These are phyloP conservation scores for Pedetes capensis DNA, from an alignment of 2,113 vertebrate genomes.

Conservation along the genomic window DNA sequence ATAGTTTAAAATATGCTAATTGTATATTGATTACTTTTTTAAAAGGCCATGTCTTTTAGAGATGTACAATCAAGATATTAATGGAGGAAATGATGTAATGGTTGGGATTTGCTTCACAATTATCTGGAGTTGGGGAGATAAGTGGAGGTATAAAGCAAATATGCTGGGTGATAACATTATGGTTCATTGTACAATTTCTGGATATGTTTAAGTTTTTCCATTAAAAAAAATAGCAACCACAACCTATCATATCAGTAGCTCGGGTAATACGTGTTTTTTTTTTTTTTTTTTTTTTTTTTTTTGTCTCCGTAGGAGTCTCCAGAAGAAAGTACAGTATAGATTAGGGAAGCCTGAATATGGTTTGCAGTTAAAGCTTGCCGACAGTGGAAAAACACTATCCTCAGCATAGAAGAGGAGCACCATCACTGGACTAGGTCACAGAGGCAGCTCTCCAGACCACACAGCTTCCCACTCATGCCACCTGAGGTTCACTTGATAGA, in stretches of 20 bases:
- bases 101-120: neutral
- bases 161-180: neutral
- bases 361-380: neutral
- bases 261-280: neutral
- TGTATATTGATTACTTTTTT: neutral
- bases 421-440: neutral
- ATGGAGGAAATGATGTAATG: neutral
- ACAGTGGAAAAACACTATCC: neutral
- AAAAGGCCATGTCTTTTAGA: neutral
- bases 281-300: too few relatives aligned
- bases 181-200: neutral
- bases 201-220: neutral
- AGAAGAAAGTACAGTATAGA: neutral
- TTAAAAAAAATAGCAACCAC: neutral
- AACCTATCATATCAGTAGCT: neutral
- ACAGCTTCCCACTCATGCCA: neutral
- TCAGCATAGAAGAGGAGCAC: neutral
- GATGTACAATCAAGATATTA: neutral
- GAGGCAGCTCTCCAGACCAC: neutral
- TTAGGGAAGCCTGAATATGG: neutral
- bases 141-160: neutral
- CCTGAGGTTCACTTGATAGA: neutral
- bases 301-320: neutral
- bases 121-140: neutral
- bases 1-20: neutral